Evolutionary conservation across 1,140 invertebrate genomes (phyloP), one percentile per base, ranked within the genome.

Genomic region (Charaxes varanes): DNA sequence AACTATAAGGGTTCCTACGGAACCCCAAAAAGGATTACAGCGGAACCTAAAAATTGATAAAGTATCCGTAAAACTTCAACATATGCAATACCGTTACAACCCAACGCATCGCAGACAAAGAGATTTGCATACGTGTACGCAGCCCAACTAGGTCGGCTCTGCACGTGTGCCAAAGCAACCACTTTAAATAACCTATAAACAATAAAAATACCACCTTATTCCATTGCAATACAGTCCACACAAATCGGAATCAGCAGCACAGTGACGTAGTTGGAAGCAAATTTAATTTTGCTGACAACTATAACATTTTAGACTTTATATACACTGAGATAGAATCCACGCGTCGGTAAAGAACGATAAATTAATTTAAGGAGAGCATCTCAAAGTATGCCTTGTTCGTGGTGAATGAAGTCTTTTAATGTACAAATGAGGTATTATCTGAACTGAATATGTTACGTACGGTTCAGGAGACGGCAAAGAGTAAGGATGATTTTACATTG

Each of bases 371-470:
- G 35, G 26, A 53, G 47, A 50, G 27, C 43, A 31, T 53, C 51
- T 61, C 58, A 66, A 68, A 71, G 64, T 73, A 77, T 67, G 57
- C 57, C 50, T 62, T 68, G 69, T 67, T 65, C 58, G 43, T 62
- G 37, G 41, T 73, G 67, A 77, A 77, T 77, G 67, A 61, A 70
- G 57, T 60, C 65, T 73, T 73, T 70, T 53, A 65, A 67, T 47
- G 60, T 64, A 72, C 61, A 70, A 72, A 77, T 70, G 58, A 71
- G 51, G 49, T 62, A 55, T 69, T 71, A 68, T 73, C 60, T 66
- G 43, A 35, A 31, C 42, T 51, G 59, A 56, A 60, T 68, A 56
- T 46, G 37, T 55, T 52, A 42, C 36, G 30, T 40, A 45, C 22
- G 21, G 21, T 35, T 24, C 13, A 15, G 33, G 6, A 23, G 15